phyloP scores from a whole-genome alignment of 2,888 invertebrate species.

The Drosophila imparisetae region DNA sequence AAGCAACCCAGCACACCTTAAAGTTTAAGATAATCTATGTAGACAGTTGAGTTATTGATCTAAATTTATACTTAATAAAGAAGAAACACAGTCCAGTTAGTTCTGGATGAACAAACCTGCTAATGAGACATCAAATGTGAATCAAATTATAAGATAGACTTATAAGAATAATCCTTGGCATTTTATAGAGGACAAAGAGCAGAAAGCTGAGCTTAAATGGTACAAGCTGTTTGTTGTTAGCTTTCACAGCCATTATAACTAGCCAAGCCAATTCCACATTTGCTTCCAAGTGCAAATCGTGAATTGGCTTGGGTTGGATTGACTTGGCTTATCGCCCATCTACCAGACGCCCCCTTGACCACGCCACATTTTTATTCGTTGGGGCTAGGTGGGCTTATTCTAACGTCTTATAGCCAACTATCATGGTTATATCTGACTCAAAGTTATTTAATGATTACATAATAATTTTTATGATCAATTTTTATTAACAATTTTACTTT shows the following conservation, averaged over 20 bases:
- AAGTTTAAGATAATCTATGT: background rate
- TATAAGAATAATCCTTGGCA: background rate
- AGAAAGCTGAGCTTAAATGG: slow-evolving; percentile 13
- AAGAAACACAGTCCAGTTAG: background rate
- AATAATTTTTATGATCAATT: background rate
- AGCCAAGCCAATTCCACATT: slow-evolving; percentile 24
- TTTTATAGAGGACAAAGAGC: background rate
- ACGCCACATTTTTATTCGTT: slow-evolving; percentile 29
- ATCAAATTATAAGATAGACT: background rate
- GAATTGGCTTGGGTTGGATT: background rate
- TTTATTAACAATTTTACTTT: background rate
- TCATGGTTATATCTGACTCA: slow-evolving; percentile 1
- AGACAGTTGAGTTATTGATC: background rate
- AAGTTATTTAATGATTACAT: too few relatives aligned
- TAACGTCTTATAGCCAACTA: slow-evolving; percentile 2
- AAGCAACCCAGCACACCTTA: background rate
- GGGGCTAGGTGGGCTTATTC: background rate
- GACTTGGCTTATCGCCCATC: slow-evolving; percentile 37
- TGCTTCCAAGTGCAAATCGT: slow-evolving; percentile 46
- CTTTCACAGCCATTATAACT: slow-evolving; percentile 35
- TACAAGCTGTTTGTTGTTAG: slow-evolving; percentile 37
- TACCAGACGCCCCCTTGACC: slow-evolving; percentile 60
- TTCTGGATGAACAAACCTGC: too few relatives aligned
- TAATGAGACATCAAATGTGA: background rate
- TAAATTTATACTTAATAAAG: background rate